Base-by-base conservation (phyloP, 2,888 invertebrate species). In the Eupithecia tripunctaria region DNA sequence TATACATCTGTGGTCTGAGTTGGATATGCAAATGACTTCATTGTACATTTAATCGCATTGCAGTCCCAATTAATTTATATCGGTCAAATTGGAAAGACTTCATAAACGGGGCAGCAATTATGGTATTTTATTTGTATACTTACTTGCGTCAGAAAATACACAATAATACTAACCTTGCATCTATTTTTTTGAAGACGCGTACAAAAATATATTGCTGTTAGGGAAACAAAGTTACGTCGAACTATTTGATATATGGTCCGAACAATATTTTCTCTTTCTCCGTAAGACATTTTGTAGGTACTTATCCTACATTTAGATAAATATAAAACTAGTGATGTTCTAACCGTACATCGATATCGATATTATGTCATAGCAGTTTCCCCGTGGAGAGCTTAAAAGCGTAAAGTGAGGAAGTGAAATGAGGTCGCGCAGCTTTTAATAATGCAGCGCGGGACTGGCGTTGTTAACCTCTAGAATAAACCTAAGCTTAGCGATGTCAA, bases 401-500 rank as follows among this genome's bases (percentile, higher is more conserved):
- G 86, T 86, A 82, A 88, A 87, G 88, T 86, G 84, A 91, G 92
- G 92, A 93, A 91, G 87, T 84, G 80, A 81, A 93, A 91, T 87
- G 90, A 89, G 93, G 93, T 89, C 93, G 87, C 81, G 81, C 76
- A 79, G 91, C 93, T 93, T 93, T 92, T 92, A 92, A 92, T 93
- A 92, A 84, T 85, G 81, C 82, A 81, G 86, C 85, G 87, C 88
- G 88, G 85, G 85, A 84, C 82, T 74, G 82, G 81, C 79, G 78
- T 80, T 78, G 79, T 79, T 78, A 80, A 81, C 78, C 78, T 79
- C 79, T 81, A 56, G 56, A n/a, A 56, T 56, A 80, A 77, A 36
- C 63, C 67, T 69, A 73, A 73, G 67, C 67, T 70, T 72, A 72
- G 63, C 27, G 60, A 67, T 64, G 67, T 67, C 27, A n/a, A 63